These are phyloP conservation scores for Hucho hucho DNA, from an alignment of 2,113 vertebrate genomes.

Conservation along the genomic window DNA sequence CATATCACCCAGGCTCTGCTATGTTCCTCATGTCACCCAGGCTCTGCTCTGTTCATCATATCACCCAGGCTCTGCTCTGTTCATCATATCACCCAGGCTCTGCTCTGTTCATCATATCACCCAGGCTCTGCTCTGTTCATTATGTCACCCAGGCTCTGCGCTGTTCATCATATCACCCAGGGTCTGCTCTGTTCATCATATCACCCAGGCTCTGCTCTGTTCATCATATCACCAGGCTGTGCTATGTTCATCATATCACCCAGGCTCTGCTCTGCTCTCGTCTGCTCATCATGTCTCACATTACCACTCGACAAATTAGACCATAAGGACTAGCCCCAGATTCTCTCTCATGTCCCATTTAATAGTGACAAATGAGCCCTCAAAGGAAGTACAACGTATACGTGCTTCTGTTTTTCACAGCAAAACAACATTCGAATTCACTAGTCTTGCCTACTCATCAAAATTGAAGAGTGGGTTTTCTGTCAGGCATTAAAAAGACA, in stretches of 20 bases:
- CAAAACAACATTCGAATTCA: slow-evolving; percentile 36
- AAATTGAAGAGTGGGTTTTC: slow-evolving; percentile 45
- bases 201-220: too few species aligned
- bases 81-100: too few species aligned
- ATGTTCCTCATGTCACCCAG: too few species aligned
- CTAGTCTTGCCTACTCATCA: slow-evolving; percentile 53
- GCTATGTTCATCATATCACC: slow-evolving; percentile 33
- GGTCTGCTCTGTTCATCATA: too few species aligned
- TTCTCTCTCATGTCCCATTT: slow-evolving; percentile 55
- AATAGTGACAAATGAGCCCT: slow-evolving; percentile 70
- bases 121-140: too few species aligned
- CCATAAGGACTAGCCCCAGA: slow-evolving; percentile 66
- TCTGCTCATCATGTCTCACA: slow-evolving; percentile 48
- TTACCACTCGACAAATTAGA: slow-evolving; percentile 26
- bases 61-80: too few species aligned
- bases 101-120: too few species aligned
- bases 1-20: too few species aligned
- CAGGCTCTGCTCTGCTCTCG: background rate
- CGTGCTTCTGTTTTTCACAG: slow-evolving; percentile 36
- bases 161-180: too few species aligned
- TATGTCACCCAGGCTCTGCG: too few species aligned
- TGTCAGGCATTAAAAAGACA: slow-evolving; percentile 46
- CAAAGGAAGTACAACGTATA: slow-evolving; percentile 40
- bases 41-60: too few species aligned
- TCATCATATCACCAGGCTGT: too few species aligned